phyloP scores from a whole-genome alignment of 2,797 vertebrate species.

The Parauchenoglanis ngamensis region DNA sequence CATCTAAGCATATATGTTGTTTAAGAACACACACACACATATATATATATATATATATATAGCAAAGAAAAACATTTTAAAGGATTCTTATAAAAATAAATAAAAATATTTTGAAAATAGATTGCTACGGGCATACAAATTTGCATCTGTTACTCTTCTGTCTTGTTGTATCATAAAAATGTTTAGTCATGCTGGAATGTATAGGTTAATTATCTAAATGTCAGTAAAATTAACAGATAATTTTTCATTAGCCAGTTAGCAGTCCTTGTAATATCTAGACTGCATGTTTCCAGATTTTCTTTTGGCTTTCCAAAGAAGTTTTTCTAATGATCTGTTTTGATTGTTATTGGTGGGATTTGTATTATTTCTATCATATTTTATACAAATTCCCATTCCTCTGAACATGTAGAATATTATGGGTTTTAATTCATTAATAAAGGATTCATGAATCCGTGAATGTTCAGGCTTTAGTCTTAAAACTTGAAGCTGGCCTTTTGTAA shows the following conservation, averaged over 20 bases:
- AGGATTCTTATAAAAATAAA: no score
- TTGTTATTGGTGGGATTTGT: neutral
- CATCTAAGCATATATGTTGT: no score
- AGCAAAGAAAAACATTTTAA: no score
- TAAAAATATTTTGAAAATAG: no score
- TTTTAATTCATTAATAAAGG: neutral
- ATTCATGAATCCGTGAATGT: neutral
- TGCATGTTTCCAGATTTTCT: no score
- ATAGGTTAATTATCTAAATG: neutral
- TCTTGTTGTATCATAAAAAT: neutral
- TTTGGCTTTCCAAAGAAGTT: neutral
- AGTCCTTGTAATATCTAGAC: neutral
- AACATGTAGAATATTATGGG: neutral
- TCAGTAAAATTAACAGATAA: neutral
- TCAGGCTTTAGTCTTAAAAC: neutral
- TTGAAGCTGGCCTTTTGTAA: neutral
- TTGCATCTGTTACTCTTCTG: neutral
- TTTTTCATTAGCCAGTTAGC: neutral
- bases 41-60: no score
- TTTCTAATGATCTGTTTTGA: neutral
- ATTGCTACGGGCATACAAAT: no score
- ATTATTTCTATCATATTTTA: neutral
- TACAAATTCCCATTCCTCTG: neutral
- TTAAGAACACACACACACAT: no score
- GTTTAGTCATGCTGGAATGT: neutral